Evolutionary conservation across 2,888 invertebrate species (phyloP), one percentile per base, ranked within the genome.

Genomic region (Adela reaumurella): DNA sequence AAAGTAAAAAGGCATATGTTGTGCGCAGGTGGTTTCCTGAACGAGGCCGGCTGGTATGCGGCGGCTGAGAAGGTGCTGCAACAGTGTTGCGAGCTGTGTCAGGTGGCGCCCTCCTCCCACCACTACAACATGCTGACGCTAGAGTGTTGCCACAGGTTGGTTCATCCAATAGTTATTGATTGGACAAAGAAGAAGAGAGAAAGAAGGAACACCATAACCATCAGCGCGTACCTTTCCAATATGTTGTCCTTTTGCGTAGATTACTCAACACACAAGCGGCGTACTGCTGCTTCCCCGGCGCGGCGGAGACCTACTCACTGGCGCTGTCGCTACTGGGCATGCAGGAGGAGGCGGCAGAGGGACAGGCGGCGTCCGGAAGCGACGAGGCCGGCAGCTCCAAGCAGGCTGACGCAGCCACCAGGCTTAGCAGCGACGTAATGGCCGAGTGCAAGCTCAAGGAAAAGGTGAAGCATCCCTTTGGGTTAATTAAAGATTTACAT

Each of bases 1-100:
- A 24, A 24, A 24, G 24, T n/a, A n/a, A n/a, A n/a, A n/a, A n/a
- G n/a, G n/a, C n/a, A n/a, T n/a, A n/a, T n/a, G n/a, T n/a, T n/a
- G n/a, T n/a, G n/a, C n/a, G n/a, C 77, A 77, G 91, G 90, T 51
- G 83, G 84, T 52, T 96, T 96, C 73, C 83, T 95, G 3, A 89
- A 88, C 63, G 95, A 95, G 63, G 91, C 92, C 1, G 94, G 94
- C 0, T 94, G 93, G 91, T 89, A 89, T 65, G 78, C 81, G 54
- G 89, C 91, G 62, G 89, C 91, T 53, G 87, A 90, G 61, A 77
- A 82, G 44, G 85, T 94, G 48, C 73, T 94, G 55, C 67, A 83
- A 42, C 74, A 83, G 10, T 90, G 90, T 58, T 84, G 88, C 52
- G 74, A 82, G 54, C 67, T 91, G 48, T 87, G 90, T 63, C 70